These are phyloP conservation scores for Hoplias malabaricus DNA, from an alignment of 2,113 vertebrate species.

Conservation along the genomic window DNA sequence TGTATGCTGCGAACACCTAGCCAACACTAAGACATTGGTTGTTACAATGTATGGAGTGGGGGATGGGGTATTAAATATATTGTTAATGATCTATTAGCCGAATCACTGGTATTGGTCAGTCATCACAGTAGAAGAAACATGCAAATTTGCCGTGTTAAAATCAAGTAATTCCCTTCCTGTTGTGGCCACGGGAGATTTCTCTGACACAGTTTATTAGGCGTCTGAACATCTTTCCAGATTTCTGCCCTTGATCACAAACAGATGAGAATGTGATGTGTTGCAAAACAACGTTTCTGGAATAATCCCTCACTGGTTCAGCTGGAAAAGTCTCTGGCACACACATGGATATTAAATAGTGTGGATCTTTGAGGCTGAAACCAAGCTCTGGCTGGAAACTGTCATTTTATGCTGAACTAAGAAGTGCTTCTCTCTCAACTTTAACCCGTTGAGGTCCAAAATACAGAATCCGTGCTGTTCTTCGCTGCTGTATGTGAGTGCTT, in stretches of 20 bases:
- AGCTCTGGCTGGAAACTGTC: constrained; percentile 10
- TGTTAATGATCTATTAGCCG: not conserved
- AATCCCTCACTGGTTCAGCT: not conserved
- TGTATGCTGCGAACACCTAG: no score
- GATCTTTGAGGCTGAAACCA: not conserved
- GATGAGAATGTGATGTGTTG: not conserved
- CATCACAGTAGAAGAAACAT: constrained; percentile 8
- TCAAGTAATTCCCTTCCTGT: not conserved
- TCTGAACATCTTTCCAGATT: constrained; percentile 5
- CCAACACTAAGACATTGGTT: no score
- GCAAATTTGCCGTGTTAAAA: not conserved
- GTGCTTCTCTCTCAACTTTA: not conserved
- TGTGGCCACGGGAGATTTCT: not conserved
- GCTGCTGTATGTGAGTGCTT: no score
- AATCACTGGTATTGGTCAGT: not conserved
- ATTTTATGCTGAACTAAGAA: not conserved
- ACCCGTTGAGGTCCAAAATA: not conserved
- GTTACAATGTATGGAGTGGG: no score
- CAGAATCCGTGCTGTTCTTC: no score
- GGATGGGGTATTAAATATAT: no score
- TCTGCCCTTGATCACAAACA: constrained; percentile 20
- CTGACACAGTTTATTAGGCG: not conserved
- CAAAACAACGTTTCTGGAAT: not conserved
- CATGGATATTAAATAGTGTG: not conserved
- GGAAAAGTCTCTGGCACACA: not conserved